Percentiles rank a stretch among this genome's conserved stretches.
Evolutionary conservation across 2,113 vertebrate genomes (phyloP).

Genomic region (Ciconia maguari): DNA sequence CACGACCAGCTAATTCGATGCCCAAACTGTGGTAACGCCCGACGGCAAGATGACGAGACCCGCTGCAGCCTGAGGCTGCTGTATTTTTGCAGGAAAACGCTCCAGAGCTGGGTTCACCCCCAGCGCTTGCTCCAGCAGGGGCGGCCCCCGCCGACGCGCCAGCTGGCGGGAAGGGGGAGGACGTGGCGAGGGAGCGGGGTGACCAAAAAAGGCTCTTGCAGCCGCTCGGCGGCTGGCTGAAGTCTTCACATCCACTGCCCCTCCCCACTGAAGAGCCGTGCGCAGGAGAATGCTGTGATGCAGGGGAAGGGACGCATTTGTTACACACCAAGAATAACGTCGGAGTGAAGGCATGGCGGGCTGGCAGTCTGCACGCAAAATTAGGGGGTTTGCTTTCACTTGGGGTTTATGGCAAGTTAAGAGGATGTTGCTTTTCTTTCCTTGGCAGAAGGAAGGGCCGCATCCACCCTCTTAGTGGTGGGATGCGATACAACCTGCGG

Average conservation of each 20-base stretch:
- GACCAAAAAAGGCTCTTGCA: neutral
- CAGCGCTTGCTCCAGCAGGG: neutral
- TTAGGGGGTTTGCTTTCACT: neutral
- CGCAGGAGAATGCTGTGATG: rapidly evolving
- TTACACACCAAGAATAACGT: neutral
- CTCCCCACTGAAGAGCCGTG: rapidly evolving
- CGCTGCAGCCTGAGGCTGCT: neutral
- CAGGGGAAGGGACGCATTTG: neutral
- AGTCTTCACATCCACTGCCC: too few species aligned
- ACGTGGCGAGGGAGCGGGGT: rapidly evolving
- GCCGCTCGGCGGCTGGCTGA: neutral
- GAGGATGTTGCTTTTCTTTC: neutral
- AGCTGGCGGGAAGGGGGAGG: neutral
- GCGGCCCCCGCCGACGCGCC: neutral
- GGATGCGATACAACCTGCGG: neutral
- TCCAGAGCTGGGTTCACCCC: neutral
- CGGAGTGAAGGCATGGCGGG: rapidly evolving
- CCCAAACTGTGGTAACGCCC: rapidly evolving
- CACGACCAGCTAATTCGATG: neutral
- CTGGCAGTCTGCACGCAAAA: neutral
- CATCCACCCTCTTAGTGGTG: neutral
- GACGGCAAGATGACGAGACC: rapidly evolving
- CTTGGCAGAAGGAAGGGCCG: neutral
- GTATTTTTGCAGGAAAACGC: neutral
- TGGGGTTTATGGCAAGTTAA: neutral